phyloP scores from a whole-genome alignment of 2,888 invertebrate genomes.

The Punctoribates punctum region DNA sequence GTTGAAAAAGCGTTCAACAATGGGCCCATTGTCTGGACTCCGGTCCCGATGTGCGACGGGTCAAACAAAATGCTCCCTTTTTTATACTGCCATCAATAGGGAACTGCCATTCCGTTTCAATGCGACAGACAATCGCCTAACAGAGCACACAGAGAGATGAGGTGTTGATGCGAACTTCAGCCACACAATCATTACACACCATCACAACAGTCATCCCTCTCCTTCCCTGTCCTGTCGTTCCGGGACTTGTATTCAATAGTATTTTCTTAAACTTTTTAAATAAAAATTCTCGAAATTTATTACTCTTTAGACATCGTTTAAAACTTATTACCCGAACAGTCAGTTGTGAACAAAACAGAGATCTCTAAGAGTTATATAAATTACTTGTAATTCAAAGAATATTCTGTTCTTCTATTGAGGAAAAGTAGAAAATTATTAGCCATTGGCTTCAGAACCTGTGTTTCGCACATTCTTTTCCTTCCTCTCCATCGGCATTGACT shows the following conservation, averaged over 20 bases:
- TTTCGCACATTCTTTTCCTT: background rate
- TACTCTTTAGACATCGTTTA: conserved; percentile 31
- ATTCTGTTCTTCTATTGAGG: background rate
- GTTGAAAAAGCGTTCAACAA: conserved; percentile 33
- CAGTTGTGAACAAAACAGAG: background rate
- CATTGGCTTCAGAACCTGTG: background rate
- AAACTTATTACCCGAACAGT: conserved; percentile 17
- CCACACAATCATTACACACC: conserved; percentile 25
- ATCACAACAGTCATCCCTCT: conserved; percentile 1
- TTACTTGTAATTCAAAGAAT: conserved; percentile 22
- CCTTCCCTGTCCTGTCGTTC: background rate
- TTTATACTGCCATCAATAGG: conserved; percentile 27
- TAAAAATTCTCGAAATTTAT: background rate
- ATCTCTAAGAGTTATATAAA: conserved; percentile 27
- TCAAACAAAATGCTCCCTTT: conserved; percentile 38
- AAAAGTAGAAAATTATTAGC: background rate
- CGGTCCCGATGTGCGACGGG: conserved; percentile 34
- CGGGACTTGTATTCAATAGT: background rate
- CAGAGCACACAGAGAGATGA: background rate
- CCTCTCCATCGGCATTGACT: background rate
- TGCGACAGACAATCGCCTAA: conserved; percentile 23
- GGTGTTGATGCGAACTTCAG: conserved; percentile 29
- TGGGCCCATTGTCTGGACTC: conserved; percentile 1
- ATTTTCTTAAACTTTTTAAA: background rate
- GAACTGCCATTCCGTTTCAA: conserved; percentile 9